These are phyloP conservation scores for Pardosa pseudoannulata DNA, from an alignment of 2,888 invertebrate species.

Conservation along the genomic window DNA sequence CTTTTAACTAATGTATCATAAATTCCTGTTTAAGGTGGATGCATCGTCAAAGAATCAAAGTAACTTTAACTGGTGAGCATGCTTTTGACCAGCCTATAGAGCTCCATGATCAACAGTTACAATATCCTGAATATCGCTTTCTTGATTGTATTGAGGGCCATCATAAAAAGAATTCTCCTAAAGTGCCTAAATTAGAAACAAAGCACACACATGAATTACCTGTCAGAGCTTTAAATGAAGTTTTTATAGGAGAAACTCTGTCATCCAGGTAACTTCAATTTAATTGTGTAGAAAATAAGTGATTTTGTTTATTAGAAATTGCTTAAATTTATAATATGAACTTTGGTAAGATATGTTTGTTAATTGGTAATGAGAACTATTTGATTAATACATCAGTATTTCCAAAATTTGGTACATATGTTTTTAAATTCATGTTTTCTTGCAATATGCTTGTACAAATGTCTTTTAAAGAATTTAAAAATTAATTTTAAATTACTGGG, in stretches of 20 bases:
- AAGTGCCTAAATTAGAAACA: constrained; percentile 58
- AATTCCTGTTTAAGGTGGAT: constrained; percentile 88
- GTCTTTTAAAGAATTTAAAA: too few relatives aligned
- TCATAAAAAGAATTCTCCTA: constrained; percentile 64
- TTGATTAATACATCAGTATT: neutral
- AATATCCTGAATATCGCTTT: constrained; percentile 80
- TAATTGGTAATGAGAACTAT: too few relatives aligned
- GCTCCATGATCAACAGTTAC: constrained; percentile 83
- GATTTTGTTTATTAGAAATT: neutral
- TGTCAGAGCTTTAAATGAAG: constrained; percentile 96
- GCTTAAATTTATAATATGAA: too few relatives aligned
- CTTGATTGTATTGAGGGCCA: constrained; percentile 77
- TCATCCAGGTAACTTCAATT: constrained; percentile 83
- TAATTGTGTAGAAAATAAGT: too few relatives aligned
- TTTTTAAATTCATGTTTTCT: too few relatives aligned
- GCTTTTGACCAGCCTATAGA: constrained; percentile 84
- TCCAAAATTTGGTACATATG: neutral
- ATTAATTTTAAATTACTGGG: too few relatives aligned
- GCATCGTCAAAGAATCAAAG: constrained; percentile 91
- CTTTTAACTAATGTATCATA: too few relatives aligned
- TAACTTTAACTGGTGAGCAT: constrained; percentile 85
- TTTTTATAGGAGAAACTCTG: constrained; percentile 96
- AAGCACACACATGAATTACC: constrained; percentile 83
- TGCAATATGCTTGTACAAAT: too few relatives aligned
- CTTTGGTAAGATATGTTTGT: too few relatives aligned